phyloP scores from a whole-genome alignment of 2,888 invertebrate genomes.

The Calephelis perditalis region DNA sequence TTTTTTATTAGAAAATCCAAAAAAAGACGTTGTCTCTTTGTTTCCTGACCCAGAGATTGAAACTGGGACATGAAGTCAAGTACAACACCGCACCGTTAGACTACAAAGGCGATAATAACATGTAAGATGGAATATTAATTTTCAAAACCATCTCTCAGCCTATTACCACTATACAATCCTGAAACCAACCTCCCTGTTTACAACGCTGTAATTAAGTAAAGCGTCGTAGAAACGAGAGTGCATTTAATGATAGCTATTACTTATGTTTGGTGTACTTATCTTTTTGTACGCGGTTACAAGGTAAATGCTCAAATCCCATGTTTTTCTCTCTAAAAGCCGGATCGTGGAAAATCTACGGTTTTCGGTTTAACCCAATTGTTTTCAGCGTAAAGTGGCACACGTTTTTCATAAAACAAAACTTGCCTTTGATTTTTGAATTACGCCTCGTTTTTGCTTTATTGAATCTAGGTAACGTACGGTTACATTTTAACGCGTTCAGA shows the following conservation, averaged over 20 bases:
- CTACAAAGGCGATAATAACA: no score
- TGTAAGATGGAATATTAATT: background rate
- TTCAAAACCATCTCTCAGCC: constrained; percentile 16
- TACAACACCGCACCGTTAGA: no score
- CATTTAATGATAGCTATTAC: constrained; percentile 36
- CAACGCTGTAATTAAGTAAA: constrained; percentile 38
- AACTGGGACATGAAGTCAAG: no score
- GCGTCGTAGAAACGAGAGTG: constrained; percentile 34
- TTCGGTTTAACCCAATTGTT: constrained; percentile 9
- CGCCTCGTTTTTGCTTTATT: no score
- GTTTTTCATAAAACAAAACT: constrained; percentile 5
- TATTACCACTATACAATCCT: constrained; percentile 14
- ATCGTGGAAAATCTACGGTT: constrained; percentile 6
- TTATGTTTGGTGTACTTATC: constrained; percentile 24
- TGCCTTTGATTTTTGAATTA: constrained; percentile 3
- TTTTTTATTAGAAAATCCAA: no score
- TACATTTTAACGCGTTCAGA: no score
- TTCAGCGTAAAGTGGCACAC: background rate
- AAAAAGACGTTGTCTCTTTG: no score
- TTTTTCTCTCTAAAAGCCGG: constrained; percentile 16
- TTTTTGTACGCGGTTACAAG: constrained; percentile 9
- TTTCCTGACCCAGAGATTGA: no score
- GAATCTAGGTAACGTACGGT: no score
- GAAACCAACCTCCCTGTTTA: constrained; percentile 26
- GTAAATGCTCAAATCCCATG: constrained; percentile 13